These are phyloP conservation scores for Alcedo quadribrachys DNA, from an alignment of 2,797 vertebrate species.

Conservation along the genomic window DNA sequence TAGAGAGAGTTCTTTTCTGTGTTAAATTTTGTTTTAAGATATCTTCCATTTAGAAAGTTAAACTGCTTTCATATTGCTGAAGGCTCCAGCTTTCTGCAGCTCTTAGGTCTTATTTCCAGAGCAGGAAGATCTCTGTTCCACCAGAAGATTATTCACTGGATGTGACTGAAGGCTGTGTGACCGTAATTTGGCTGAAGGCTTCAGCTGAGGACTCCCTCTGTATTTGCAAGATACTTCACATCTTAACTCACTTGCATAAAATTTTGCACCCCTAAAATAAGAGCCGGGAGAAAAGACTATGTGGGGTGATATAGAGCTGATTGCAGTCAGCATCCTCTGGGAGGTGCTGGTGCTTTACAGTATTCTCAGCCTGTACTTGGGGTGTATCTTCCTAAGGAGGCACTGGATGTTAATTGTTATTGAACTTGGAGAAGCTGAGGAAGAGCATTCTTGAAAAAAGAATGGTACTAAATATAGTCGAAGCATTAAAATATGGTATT, in stretches of 20 bases:
- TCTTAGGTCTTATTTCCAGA: background rate
- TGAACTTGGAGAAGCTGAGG: background rate
- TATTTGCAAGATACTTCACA: background rate
- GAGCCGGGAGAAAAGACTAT: background rate
- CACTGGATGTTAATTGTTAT: rapidly evolving
- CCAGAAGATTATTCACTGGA: background rate
- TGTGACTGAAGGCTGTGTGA: background rate
- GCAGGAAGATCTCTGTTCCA: background rate
- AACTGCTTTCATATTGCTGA: background rate
- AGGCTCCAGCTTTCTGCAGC: background rate
- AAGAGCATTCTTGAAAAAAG: background rate
- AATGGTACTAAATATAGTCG: background rate
- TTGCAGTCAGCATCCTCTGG: constrained; percentile 4
- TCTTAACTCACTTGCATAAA: background rate
- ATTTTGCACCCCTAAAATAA: background rate
- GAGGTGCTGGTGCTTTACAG: constrained; percentile 30
- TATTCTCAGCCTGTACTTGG: background rate
- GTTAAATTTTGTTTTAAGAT: background rate
- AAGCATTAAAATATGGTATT: background rate
- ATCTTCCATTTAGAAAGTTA: background rate
- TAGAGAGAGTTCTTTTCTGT: background rate
- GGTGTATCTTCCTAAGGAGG: background rate
- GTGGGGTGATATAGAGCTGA: background rate
- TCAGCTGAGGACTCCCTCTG: background rate
- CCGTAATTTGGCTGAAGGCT: background rate